Evolutionary conservation across 1,140 invertebrate species (phyloP).

Genomic region (Drosophila elegans): DNA sequence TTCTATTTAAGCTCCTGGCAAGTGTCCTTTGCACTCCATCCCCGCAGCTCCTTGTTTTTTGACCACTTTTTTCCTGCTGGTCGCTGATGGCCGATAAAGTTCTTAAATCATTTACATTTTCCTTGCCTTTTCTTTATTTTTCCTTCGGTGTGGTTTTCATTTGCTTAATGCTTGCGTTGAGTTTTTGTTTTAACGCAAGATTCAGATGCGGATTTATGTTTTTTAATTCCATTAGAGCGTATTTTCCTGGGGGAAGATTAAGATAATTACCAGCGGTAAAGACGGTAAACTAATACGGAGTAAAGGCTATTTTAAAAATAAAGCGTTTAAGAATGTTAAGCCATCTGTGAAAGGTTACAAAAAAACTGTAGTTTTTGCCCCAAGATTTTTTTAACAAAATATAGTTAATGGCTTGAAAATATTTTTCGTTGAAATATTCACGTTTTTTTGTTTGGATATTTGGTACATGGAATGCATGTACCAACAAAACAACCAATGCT

Average conservation of each 20-base stretch:
- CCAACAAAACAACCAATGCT: too few relatives aligned
- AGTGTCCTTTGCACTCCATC: slow-evolving; percentile 38
- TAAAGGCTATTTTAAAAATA: neutral
- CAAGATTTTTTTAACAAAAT: too few relatives aligned
- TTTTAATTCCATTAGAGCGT: slow-evolving; percentile 39
- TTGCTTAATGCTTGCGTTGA: slow-evolving; percentile 34
- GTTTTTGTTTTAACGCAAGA: slow-evolving; percentile 28
- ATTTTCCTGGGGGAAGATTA: neutral
- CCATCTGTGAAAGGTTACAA: slow-evolving; percentile 7
- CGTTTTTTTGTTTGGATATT: too few relatives aligned
- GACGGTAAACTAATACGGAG: neutral
- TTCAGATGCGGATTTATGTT: slow-evolving; percentile 34
- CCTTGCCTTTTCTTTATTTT: slow-evolving; percentile 37
- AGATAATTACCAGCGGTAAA: slow-evolving; percentile 7
- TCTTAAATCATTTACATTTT: slow-evolving; percentile 73
- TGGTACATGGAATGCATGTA: too few relatives aligned
- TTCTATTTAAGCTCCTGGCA: slow-evolving; percentile 68
- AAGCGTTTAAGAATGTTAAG: slow-evolving; percentile 6
- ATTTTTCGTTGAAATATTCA: too few relatives aligned
- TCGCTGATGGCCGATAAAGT: slow-evolving; percentile 65
- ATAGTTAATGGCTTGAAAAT: too few relatives aligned
- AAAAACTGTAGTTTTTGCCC: too few relatives aligned
- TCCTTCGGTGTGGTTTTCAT: slow-evolving; percentile 49
- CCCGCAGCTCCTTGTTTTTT: slow-evolving; percentile 19
- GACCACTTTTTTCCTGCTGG: slow-evolving; percentile 23